These are phyloP conservation scores for Cervus canadensis DNA, from an alignment of 2,113 vertebrate genomes.

Conservation along the genomic window DNA sequence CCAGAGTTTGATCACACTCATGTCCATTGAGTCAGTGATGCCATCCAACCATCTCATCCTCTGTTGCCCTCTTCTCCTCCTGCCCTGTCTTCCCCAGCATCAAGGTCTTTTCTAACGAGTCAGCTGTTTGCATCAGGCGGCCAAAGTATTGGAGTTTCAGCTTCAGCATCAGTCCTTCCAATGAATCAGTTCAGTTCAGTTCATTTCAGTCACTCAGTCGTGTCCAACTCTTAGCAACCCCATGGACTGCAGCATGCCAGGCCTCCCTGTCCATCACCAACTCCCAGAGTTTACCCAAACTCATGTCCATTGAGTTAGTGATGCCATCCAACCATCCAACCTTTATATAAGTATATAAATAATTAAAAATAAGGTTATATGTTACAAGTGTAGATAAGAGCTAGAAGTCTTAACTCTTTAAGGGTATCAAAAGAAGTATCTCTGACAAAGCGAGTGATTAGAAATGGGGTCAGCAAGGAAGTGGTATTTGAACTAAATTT, in stretches of 20 bases:
- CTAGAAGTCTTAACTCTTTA: not conserved
- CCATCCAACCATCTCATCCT: not conserved
- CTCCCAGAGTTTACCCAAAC: not conserved
- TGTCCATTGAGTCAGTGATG: not conserved
- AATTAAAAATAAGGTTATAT: not conserved
- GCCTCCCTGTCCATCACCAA: not conserved
- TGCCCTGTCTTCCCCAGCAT: not conserved
- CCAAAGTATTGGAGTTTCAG: not conserved
- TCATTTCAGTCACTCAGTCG: not conserved
- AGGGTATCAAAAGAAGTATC: not conserved
- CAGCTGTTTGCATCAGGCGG: not conserved
- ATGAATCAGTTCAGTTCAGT: not conserved
- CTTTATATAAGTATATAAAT: not conserved
- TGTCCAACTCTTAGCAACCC: not conserved
- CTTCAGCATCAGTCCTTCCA: not conserved
- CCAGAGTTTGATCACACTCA: not conserved
- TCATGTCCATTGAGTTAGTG: not conserved
- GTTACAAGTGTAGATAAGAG: not conserved
- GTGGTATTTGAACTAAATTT: not conserved
- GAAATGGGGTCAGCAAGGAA: not conserved
- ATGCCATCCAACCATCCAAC: not conserved
- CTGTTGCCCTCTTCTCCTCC: not conserved
- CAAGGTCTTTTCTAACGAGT: not conserved
- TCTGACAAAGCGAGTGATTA: not conserved
- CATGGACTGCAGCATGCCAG: rapidly evolving